phyloP scores from a whole-genome alignment of 2,797 vertebrate species.

The Delichon dasypus region DNA sequence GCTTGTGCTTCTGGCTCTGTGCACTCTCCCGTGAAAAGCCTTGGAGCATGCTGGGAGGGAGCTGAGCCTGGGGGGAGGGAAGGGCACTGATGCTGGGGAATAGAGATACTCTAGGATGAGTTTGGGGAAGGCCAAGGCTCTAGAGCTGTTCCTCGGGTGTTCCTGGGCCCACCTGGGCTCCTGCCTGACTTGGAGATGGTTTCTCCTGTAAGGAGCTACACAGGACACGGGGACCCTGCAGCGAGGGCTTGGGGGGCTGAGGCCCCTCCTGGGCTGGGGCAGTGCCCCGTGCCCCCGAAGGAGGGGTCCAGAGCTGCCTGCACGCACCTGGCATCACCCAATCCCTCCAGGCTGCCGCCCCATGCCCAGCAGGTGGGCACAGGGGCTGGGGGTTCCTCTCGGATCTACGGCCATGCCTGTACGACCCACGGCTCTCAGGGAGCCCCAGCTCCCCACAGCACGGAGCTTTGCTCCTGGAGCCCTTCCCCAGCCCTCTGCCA shows the following conservation, averaged over 20 bases:
- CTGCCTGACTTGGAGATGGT: background rate
- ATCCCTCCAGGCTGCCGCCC: background rate
- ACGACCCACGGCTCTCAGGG: fast-evolving
- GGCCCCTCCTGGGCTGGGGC: background rate
- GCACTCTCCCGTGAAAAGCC: background rate
- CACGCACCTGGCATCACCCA: background rate
- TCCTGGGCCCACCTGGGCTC: background rate
- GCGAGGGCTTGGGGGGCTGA: background rate
- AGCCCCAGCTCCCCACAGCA: background rate
- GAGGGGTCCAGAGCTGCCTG: background rate
- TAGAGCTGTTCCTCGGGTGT: background rate
- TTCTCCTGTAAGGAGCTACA: background rate
- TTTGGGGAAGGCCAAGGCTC: background rate
- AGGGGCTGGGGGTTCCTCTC: background rate
- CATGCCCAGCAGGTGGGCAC: fast-evolving
- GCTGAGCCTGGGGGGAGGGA: background rate
- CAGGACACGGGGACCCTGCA: background rate
- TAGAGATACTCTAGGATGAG: background rate
- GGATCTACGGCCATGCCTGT: fast-evolving
- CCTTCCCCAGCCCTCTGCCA: background rate
- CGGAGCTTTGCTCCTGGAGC: fast-evolving
- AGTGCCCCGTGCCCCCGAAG: background rate
- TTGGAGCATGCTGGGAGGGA: background rate
- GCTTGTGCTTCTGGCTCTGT: background rate
- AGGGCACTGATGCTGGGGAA: background rate